Evolutionary conservation across 2,888 invertebrate species (phyloP).

Genomic region (Lithosia quadra): DNA sequence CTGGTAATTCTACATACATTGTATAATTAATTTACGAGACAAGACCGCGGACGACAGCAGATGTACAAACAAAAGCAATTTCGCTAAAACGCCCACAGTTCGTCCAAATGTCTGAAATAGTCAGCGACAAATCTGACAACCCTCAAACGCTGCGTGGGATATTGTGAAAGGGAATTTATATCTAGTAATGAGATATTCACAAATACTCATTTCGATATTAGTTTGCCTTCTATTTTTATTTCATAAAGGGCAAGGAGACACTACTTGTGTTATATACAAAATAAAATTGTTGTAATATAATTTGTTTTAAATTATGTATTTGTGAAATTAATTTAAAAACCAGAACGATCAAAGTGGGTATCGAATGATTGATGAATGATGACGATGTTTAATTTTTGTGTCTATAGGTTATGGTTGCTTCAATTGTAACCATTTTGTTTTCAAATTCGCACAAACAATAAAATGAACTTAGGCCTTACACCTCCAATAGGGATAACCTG

Average conservation of each 20-base stretch:
- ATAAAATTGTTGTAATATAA: background rate
- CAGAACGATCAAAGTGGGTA: too few relatives aligned
- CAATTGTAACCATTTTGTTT: background rate
- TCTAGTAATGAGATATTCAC: conserved; percentile 13
- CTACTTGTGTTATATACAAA: too few relatives aligned
- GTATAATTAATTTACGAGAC: conserved; percentile 42
- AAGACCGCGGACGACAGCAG: conserved; percentile 30
- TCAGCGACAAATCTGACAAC: conserved; percentile 35
- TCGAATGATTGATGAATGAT: too few relatives aligned
- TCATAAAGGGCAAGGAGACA: background rate
- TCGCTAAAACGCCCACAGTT: conserved; percentile 63
- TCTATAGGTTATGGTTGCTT: too few relatives aligned
- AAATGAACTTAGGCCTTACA: background rate
- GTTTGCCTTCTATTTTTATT: background rate
- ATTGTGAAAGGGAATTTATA: conserved; percentile 26
- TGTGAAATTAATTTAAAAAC: background rate
- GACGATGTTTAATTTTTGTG: too few relatives aligned
- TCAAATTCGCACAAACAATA: background rate
- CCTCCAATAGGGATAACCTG: background rate
- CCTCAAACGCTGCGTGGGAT: conserved; percentile 32
- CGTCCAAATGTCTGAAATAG: conserved; percentile 34
- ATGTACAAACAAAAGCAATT: conserved; percentile 67
- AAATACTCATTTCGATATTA: background rate
- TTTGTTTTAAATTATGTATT: background rate
- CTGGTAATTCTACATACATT: conserved; percentile 18